Conservation (phyloP, 2,113 vertebrate genomes). For the Paracyprichromis sp. region DNA sequence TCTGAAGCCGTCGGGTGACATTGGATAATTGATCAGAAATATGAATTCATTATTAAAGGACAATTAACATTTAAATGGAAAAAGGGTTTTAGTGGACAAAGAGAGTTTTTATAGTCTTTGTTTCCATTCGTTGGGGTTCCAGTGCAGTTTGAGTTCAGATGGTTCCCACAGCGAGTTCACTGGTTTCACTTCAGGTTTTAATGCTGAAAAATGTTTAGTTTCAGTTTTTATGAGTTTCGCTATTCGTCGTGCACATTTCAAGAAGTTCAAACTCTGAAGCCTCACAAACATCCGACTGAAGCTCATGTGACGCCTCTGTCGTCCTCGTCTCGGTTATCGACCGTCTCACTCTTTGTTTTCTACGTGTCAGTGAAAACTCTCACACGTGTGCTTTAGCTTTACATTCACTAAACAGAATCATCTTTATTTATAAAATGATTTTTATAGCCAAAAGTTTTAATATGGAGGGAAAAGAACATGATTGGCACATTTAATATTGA, state of each 20-base stretch:
- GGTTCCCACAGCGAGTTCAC: not conserved
- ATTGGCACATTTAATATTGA: not conserved
- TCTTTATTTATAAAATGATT: not conserved
- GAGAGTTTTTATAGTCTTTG: not conserved
- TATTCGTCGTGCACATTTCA: not conserved
- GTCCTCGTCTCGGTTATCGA: not conserved
- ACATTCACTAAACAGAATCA: not conserved
- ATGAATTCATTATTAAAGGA: not conserved
- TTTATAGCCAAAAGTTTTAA: not conserved
- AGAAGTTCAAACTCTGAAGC: not conserved
- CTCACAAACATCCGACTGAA: not conserved
- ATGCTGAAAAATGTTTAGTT: not conserved
- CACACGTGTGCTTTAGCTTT: not conserved
- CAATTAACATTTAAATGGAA: not conserved
- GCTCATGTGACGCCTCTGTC: not conserved
- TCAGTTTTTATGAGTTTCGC: not conserved
- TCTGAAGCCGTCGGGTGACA: too few relatives aligned
- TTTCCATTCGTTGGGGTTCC: accelerated
- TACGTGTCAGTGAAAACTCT: not conserved
- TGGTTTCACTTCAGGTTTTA: not conserved
- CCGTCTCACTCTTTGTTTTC: not conserved
- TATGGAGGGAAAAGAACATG: not conserved
- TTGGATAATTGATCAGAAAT: not conserved
- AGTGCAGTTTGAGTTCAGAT: not conserved
- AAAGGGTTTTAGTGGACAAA: not conserved